Base-by-base conservation (phyloP, 2,113 vertebrate species). In the Rutilus rutilus region DNA sequence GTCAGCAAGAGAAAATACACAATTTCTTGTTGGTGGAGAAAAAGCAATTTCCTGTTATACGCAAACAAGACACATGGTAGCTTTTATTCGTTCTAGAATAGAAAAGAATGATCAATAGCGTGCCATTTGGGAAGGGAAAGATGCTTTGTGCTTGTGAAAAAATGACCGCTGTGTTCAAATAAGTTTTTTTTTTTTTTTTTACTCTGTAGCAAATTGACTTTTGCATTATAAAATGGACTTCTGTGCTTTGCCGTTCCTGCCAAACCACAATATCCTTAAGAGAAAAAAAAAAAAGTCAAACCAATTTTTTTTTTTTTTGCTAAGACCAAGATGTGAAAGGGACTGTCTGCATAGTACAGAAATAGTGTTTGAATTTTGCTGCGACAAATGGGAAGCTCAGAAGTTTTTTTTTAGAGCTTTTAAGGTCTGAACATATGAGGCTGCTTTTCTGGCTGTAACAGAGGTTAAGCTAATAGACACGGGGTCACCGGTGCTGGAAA, bases 391-490 rank as follows among this genome's bases (percentile, higher is more conserved):
- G 86, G 81, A 90, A 84, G 86, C 87, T 57, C 19, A 85, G 89
- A 90, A 11, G 83, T 84, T 85, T 82, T 42, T 39, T 42, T 10
- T 42, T 39, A 8, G 76, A 78, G 76, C 25, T 87, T 79, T 87
- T 87, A 91, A 91, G 86, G 80, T 73, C 76, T 54, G 74, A 81
- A 75, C 86, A 87, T 65, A 87, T 69, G 87, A 92, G 69, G 67
- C 83, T 86, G 82, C 88, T 89, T 89, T 88, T 76, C 86, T 80
- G 62, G 52, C 65, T 71, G 59, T 87, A 83, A 78, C 89, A 89
- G 89, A 88, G 91, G 89, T 92, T 86, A 91, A 85, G 85, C 90
- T 88, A 91, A 92, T 92, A 94, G 93, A 92, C 86, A 88, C 52
- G 62, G 81, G 86, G 92, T 93, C 92, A 92, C 85, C 87, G 62